Base-by-base conservation (phyloP, 2,113 vertebrate species). In the Ctenomys sociabilis region DNA sequence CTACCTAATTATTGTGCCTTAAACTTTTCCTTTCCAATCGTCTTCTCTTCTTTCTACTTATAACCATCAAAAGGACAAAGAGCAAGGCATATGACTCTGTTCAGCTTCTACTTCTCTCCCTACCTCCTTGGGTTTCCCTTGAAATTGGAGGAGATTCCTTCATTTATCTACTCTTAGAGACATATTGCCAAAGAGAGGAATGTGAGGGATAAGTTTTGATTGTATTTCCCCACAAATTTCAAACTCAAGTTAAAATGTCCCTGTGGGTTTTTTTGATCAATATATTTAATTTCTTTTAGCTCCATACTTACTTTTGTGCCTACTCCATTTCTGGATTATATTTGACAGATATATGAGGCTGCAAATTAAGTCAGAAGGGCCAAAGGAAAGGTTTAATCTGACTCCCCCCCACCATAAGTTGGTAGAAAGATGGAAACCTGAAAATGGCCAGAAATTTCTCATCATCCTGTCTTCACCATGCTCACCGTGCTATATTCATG, bases 231-330 rank as follows among this genome's bases (percentile, higher is more conserved):
- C 35, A 37, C n/a, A 64, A 54, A 77, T 24, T 30, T 61, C 26
- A 61, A 14, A 66, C 73, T 83, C 66, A 35, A 61, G 66, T 22
- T 30, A 35, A 40, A n/a, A 10, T 64, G 52, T 54, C 35, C 32
- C 8, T 10, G 24, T 43, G 28, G 75, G 68, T 30, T 64, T 40
- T 70, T 8, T 1, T 19, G 70, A 73, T 43, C 32, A 54, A 35
- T 17, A 45, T 1, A 35, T 40, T 49, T 35, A 43, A 11, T 24
- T 11, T 40, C 63, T 83, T 10, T 84, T 35, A 40, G 78, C 2
- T 77, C 30, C 66, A 19, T n/a, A n/a, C 66, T 94, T 90, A 88
- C 86, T 68, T 90, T 87, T 92, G 61, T 59, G 40, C 3, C 28
- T 86, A 35, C 35, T 54, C 66, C 57, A 78, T 73, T 70, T 68